These are phyloP conservation scores for Nomada fucata DNA, from an alignment of 2,888 invertebrate species.

Conservation along the genomic window DNA sequence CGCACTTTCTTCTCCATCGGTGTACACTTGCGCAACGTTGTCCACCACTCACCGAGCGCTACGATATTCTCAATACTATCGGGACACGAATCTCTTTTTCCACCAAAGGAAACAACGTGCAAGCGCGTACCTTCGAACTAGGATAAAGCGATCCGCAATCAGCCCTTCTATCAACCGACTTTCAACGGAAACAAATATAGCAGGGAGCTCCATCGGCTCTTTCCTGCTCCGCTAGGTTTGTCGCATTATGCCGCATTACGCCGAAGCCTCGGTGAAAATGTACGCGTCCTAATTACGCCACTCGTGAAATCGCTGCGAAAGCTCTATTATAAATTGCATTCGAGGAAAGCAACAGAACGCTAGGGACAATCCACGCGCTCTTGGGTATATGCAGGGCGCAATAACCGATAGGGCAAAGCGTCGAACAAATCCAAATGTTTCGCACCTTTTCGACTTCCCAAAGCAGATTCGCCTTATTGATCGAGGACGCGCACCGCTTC, in stretches of 20 bases:
- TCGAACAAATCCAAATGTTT: too few species aligned
- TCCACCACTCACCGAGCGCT: slow-evolving; percentile 58
- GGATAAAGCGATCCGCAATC: too few species aligned
- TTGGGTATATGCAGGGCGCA: too few species aligned
- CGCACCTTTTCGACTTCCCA: too few species aligned
- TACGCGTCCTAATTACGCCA: slow-evolving; percentile 9
- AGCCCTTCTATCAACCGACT: too few species aligned
- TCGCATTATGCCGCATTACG: neutral
- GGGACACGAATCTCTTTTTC: neutral
- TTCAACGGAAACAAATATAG: too few species aligned
- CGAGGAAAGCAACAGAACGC: neutral
- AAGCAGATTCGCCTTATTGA: too few species aligned
- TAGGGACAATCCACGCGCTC: too few species aligned
- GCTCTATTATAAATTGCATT: slow-evolving; percentile 1
- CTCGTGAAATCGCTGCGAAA: slow-evolving; percentile 5
- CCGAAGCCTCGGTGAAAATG: slow-evolving; percentile 5
- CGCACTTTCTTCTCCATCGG: slow-evolving; percentile 65
- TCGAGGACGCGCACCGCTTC: too few species aligned
- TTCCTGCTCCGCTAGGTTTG: slow-evolving; percentile 9
- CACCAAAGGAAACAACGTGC: neutral
- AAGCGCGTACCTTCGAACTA: too few species aligned
- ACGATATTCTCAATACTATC: neutral
- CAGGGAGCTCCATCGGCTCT: neutral
- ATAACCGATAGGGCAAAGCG: too few species aligned
- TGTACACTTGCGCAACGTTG: slow-evolving; percentile 54